phyloP scores from a whole-genome alignment of 2,113 vertebrate genomes.

The Mustelus asterias region DNA sequence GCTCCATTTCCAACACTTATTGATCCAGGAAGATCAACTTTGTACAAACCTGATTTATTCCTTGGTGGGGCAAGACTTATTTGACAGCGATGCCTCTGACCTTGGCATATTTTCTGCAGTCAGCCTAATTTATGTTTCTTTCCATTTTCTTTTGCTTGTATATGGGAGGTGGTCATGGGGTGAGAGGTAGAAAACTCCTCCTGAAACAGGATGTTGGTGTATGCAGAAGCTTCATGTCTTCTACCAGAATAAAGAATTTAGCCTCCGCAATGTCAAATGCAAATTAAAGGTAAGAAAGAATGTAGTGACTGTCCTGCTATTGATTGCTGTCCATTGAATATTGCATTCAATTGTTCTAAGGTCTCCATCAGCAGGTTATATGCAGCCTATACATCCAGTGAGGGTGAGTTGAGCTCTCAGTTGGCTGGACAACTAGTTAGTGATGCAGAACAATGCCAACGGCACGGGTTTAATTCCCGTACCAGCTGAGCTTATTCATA shows the following conservation, averaged over 20 bases:
- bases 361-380: neutral
- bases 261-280: neutral
- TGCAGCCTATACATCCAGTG: no score
- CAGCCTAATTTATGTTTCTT: neutral
- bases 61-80: neutral
- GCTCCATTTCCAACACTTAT: neutral
- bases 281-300: neutral
- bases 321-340: neutral
- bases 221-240: neutral
- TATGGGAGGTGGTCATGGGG: neutral
- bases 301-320: neutral
- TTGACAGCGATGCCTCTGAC: neutral
- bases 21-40: neutral
- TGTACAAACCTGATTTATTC: neutral
- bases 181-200: neutral
- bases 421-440: no score
- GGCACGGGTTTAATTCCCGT: no score
- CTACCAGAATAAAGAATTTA: neutral
- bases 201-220: neutral
- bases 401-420: no score
- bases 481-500: no score
- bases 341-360: neutral
- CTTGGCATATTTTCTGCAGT: neutral
- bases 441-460: no score
- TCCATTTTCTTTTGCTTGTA: neutral